These are phyloP conservation scores for Camelus bactrianus DNA, from an alignment of 2,113 vertebrate genomes.

Conservation along the genomic window DNA sequence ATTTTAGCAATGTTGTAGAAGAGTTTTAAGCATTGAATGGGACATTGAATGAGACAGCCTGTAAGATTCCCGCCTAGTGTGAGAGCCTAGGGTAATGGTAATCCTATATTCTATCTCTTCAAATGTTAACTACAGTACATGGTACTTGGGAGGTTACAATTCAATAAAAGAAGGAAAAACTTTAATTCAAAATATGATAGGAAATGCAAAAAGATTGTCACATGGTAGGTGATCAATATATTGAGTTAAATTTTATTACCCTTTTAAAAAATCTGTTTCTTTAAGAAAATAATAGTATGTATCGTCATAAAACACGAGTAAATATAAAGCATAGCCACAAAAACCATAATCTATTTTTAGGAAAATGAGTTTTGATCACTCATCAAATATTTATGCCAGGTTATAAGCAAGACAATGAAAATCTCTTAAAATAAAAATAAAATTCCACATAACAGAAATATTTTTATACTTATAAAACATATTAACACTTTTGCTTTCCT, in stretches of 20 bases:
- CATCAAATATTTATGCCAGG: slow-evolving; percentile 6
- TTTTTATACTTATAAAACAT: background rate
- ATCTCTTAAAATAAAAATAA: slow-evolving; percentile 54
- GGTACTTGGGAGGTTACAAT: background rate
- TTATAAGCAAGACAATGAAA: slow-evolving; percentile 36
- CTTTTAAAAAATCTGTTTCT: background rate
- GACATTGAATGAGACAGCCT: background rate
- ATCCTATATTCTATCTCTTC: background rate
- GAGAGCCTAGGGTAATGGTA: background rate
- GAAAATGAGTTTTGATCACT: slow-evolving; percentile 45
- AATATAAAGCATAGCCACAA: background rate
- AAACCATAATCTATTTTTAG: background rate
- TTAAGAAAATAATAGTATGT: slow-evolving; percentile 6
- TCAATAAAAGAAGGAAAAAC: background rate
- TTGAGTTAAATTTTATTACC: background rate
- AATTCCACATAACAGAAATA: slow-evolving; percentile 10
- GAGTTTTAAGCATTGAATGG: background rate
- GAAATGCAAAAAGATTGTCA: background rate
- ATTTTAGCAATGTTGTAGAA: background rate
- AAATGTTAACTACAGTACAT: background rate
- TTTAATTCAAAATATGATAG: background rate
- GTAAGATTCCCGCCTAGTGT: background rate
- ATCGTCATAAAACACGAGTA: background rate
- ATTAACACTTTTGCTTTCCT: slow-evolving; percentile 24
- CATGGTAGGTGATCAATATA: background rate